Percentiles rank a stretch among this genome's conserved stretches.
Evolutionary conservation across 2,113 vertebrate species (phyloP).

Genomic region (Semnornis frantzii): DNA sequence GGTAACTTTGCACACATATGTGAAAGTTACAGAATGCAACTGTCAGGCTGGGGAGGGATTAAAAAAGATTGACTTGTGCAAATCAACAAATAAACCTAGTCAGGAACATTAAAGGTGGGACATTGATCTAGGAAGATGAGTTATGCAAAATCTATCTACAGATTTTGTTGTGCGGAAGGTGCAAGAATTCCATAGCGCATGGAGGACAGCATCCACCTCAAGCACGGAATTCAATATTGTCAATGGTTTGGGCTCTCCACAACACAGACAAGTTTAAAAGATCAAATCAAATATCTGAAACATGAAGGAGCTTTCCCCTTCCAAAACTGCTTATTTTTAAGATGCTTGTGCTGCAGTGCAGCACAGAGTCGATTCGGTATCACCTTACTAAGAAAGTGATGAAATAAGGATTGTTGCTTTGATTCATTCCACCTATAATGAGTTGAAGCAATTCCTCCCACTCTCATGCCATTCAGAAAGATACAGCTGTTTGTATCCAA

Average conservation of each 20-base stretch:
- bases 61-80: not conserved
- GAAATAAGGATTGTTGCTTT: not conserved
- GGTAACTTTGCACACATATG: not conserved
- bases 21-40: not conserved
- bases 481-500: not conserved
- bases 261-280: not conserved
- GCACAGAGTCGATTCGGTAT: not conserved
- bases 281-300: not conserved
- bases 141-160: not conserved
- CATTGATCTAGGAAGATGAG: not conserved
- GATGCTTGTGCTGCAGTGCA: not conserved
- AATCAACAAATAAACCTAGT: not conserved
- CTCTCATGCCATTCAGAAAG: not conserved
- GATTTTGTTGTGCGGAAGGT: not conserved
- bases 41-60: too few species aligned
- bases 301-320: not conserved
- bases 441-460: slow-evolving; percentile 30
- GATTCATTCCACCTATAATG: not conserved
- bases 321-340: not conserved
- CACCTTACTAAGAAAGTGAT: not conserved
- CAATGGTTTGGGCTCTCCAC: not conserved
- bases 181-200: not conserved
- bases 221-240: not conserved
- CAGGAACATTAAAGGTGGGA: not conserved
- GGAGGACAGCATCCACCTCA: not conserved